Evolutionary conservation across 2,113 vertebrate species (phyloP).

Genomic region (Lepus timidus): DNA sequence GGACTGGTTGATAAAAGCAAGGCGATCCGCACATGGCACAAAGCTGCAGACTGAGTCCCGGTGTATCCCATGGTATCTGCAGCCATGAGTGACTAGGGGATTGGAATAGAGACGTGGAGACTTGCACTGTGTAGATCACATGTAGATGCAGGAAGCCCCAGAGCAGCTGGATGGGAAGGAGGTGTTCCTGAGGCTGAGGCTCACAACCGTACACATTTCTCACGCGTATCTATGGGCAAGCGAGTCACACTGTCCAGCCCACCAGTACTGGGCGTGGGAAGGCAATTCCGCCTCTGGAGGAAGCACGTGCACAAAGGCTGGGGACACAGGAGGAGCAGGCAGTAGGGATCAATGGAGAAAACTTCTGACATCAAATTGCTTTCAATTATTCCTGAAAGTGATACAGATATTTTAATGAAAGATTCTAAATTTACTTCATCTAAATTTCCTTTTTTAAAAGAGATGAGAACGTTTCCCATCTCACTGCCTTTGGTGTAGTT

Average conservation of each 20-base stretch:
- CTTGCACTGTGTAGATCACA: background rate
- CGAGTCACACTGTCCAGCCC: background rate
- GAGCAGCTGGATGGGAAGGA: background rate
- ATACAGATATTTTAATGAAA: background rate
- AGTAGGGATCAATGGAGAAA: background rate
- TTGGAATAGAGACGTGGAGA: background rate
- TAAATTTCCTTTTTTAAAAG: background rate
- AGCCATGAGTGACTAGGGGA: accelerated
- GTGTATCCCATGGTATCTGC: background rate
- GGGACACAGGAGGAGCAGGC: background rate
- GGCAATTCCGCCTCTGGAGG: background rate
- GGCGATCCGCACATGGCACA: background rate
- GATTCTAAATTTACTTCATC: background rate
- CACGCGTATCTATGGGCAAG: background rate
- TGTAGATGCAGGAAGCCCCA: background rate
- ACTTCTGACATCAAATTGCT: background rate
- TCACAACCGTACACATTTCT: background rate
- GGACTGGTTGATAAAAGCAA: background rate
- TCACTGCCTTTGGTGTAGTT: background rate
- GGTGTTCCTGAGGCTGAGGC: background rate
- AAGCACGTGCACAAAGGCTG: background rate
- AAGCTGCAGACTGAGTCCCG: accelerated
- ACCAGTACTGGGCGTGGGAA: background rate
- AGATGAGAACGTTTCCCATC: background rate
- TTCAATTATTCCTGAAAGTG: background rate